A percentile compares a stretch with the other conserved stretches of the same genome.
These are phyloP conservation scores for Myrmecophaga tridactyla DNA, from an alignment of 2,113 vertebrate genomes.

Conservation along the genomic window DNA sequence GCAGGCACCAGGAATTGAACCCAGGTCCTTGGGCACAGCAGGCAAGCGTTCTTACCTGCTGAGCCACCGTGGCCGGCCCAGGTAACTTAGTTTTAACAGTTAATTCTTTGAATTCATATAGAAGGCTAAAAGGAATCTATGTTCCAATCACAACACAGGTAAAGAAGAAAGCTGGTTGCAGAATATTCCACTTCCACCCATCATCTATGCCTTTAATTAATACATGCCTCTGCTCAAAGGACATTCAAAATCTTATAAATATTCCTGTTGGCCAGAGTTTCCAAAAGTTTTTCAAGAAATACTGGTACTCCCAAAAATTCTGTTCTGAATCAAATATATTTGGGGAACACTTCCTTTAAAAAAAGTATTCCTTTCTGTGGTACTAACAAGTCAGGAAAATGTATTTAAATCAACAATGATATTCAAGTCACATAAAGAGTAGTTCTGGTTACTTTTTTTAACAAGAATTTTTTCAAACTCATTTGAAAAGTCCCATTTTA, in stretches of 20 bases:
- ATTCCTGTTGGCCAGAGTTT: neutral
- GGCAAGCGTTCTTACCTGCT: no score
- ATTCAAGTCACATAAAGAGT: no score
- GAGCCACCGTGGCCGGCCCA: no score
- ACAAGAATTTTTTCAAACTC: neutral
- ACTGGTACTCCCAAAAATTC: neutral
- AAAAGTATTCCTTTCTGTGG: neutral
- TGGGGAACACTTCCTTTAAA: neutral
- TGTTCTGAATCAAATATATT: neutral
- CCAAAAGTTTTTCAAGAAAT: neutral
- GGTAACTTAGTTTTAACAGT: neutral
- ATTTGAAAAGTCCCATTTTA: neutral
- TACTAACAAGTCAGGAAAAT: neutral
- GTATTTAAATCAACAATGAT: neutral
- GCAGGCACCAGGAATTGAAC: no score
- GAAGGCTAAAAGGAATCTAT: neutral
- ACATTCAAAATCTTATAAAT: neutral
- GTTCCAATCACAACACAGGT: neutral
- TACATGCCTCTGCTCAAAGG: neutral
- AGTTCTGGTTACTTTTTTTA: no score
- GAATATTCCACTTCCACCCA: neutral
- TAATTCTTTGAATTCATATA: neutral
- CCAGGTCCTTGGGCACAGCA: no score
- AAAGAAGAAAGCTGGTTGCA: neutral
- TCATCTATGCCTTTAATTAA: neutral